These are phyloP conservation scores for Oscheius sp. DNA, from an alignment of 2,888 invertebrate genomes.

Conservation along the genomic window DNA sequence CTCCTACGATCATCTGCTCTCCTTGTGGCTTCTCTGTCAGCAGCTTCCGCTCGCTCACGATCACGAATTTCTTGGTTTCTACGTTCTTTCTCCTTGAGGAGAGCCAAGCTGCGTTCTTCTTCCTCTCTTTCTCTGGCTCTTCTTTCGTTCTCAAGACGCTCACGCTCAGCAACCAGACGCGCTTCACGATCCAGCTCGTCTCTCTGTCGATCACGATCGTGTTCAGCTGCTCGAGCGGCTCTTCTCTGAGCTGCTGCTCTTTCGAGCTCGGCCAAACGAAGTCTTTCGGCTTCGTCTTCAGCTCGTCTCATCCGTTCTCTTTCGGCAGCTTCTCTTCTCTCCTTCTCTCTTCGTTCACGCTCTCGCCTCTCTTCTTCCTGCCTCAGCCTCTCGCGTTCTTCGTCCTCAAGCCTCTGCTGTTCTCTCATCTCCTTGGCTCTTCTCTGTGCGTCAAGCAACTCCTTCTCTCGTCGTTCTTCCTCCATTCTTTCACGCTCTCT, in stretches of 20 bases:
- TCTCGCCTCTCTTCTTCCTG: constrained; percentile 68
- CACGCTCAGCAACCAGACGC: constrained; percentile 60
- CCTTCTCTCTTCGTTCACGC: constrained; percentile 63
- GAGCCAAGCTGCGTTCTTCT: constrained; percentile 67
- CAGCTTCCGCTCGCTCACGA: constrained; percentile 66
- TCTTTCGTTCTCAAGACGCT: constrained; percentile 64
- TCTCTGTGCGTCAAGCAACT: constrained; percentile 65
- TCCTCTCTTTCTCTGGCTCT: constrained; percentile 63
- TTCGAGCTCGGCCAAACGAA: constrained; percentile 62
- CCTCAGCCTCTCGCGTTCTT: constrained; percentile 60
- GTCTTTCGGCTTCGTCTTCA: constrained; percentile 66
- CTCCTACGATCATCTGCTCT: constrained; percentile 65
- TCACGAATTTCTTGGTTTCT: constrained; percentile 70
- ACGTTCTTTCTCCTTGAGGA: constrained; percentile 64
- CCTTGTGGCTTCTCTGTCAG: constrained; percentile 64
- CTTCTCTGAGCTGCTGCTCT: constrained; percentile 48
- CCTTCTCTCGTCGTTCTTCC: constrained; percentile 62
- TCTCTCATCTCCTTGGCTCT: constrained; percentile 55
- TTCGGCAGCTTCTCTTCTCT: constrained; percentile 64
- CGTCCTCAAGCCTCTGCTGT: constrained; percentile 57
- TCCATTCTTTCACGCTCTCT: constrained; percentile 57
- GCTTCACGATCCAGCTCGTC: constrained; percentile 65
- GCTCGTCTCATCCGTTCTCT: constrained; percentile 61
- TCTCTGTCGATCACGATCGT: constrained; percentile 59
- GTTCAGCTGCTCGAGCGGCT: constrained; percentile 52